Base-by-base conservation (phyloP, 2,888 invertebrate species). In the Drosophila paramelanica region DNA sequence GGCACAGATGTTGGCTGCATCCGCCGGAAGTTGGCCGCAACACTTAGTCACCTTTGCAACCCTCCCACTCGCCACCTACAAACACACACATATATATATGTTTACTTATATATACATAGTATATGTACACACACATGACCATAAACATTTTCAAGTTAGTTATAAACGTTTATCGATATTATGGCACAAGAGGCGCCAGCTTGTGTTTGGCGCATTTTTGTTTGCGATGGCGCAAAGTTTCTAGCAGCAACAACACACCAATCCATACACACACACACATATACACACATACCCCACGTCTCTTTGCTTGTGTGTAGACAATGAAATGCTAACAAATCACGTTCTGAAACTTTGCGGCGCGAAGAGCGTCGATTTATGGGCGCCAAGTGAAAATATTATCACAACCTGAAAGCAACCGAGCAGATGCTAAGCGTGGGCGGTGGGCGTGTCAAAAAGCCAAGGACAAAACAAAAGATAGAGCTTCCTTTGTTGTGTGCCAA, bases 121-220 rank as follows among this genome's bases (percentile, higher is more conserved):
- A 31, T 31, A 23, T 23, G 4, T 4, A 4, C 47, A 55, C 41
- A 38, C 60, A 49, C 27, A 59, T 56, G 68, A 77, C 75, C 74
- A 53, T 74, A 78, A 73, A 74, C 79, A 78, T 70, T 79, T 83
- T 69, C 57, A 86, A 83, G 83, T 83, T 83, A 80, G 88, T 86
- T 83, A 88, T 86, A 83, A 83, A 86, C 81, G 83, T 83, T 83
- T 83, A 88, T 88, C 83, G 87, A 83, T 86, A 83, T 86, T 86
- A 80, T 73, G 70, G 66, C 71, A 57, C 52, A 70, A 65, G 58
- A 31, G 42, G 46, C 55, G 47, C n/a, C 69, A 69, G 61, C 62
- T 68, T 74, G 62, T 73, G 52, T 66, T 52, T 59, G 56, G 11
- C 41, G 53, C 42, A 53, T 20, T 58, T 42, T 27, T 27, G 38